Base-by-base conservation (phyloP, 2,797 vertebrate species). In the Phaenicophaeus curvirostris region DNA sequence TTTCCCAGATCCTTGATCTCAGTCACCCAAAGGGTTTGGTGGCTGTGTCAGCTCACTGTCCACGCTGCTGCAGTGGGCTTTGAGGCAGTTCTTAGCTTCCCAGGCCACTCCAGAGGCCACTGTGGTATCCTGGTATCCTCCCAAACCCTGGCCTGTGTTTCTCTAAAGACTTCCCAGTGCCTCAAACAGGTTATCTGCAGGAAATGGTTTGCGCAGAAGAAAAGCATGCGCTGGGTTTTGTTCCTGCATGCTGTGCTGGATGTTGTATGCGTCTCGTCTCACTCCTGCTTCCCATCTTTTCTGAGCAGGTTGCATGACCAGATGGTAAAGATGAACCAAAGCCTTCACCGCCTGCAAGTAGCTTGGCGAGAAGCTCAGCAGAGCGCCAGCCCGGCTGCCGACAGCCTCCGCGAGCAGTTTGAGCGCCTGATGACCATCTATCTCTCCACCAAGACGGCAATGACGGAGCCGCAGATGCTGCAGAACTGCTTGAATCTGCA, bases 271-370 rank as follows among this genome's bases (percentile, higher is more conserved):
- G 20, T 20, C 78, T 39, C 31, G 5, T 24, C 78, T 81, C 61
- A 76, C 35, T 58, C 55, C n/a, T 95, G 46, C 39, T 90, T 72
- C 57, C 87, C 58, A 69, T 90, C 71, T 94, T 79, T 84, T 73
- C 58, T 0, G 55, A 76, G 46, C 89, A 99, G 99, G 98, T 98
- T 99, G 95, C 99, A 99, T 1, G 99, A 99, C 96, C 99, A 99
- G 98, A 99, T 99, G 99, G 99, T 99, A 87, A 99, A 99, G 98
- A 99, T 99, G 98, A 99, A 99, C 98, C 99, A 99, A 98, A 99
- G 98, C 79, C 98, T 99, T 90, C 99, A 99, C 96, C 98, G 99
- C 97, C 98, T 99, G 87, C 99, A 99, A 97, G 98, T 99, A 68
- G 98, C 99, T 0, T 99, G 99, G 98, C 98, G 99, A 76, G 99